Conservation (phyloP, 2,797 vertebrate genomes). For the Martes flavigula region DNA sequence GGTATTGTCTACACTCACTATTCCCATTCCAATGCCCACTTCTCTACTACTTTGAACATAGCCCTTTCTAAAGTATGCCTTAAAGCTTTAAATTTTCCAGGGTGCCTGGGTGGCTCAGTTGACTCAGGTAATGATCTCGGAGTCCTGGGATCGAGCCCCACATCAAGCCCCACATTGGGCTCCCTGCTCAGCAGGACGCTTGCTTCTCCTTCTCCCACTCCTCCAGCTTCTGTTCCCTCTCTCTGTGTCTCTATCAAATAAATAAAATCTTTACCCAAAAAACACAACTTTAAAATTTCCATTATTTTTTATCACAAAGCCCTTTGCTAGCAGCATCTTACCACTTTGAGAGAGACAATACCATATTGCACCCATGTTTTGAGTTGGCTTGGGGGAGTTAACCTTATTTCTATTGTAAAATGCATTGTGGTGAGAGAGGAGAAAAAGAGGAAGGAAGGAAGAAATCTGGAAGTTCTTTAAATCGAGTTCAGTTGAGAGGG, state of each 20-base stretch:
- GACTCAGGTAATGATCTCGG: no score
- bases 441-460: neutral
- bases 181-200: no score
- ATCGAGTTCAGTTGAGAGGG: neutral
- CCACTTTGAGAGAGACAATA: neutral
- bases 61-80: neutral
- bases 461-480: neutral
- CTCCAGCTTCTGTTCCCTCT: no score
- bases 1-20: neutral
- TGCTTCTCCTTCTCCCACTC: no score
- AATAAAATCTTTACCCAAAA: no score
- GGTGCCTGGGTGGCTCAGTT: no score
- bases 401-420: neutral
- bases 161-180: no score
- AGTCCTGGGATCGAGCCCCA: no score
- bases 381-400: neutral
- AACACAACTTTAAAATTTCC: neutral
- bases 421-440: neutral
- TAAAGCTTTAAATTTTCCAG: neutral
- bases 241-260: no score
- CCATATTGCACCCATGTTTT: neutral
- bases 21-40: neutral
- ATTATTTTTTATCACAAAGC: neutral
- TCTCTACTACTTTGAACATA: neutral
- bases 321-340: neutral